Conservation (phyloP, 2,797 vertebrate genomes). For the Labeo calbasu region DNA sequence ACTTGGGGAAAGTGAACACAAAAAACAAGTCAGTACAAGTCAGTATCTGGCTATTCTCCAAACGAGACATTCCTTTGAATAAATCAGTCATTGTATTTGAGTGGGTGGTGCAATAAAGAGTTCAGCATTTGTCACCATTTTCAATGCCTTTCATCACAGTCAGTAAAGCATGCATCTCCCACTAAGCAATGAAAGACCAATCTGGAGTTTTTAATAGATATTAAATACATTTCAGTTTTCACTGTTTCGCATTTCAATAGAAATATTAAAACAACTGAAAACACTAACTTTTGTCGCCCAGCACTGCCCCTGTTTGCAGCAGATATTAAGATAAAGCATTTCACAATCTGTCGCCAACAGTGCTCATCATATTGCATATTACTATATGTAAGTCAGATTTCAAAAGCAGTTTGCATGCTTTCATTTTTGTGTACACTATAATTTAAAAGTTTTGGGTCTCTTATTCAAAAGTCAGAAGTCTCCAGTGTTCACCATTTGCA, state of each 20-base stretch:
- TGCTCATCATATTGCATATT: background rate
- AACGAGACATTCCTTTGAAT: slow-evolving; percentile 59
- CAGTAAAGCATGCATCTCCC: background rate
- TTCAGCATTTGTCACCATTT: slow-evolving; percentile 50
- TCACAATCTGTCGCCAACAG: background rate
- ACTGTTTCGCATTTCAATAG: background rate
- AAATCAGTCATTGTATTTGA: slow-evolving; percentile 63
- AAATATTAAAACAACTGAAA: background rate
- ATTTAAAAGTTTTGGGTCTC: background rate
- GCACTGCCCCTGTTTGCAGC: background rate
- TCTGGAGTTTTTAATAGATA: background rate
- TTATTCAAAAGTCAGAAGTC: background rate
- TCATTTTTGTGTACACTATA: background rate
- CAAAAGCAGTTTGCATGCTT: background rate
- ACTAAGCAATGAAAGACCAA: background rate
- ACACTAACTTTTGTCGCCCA: no score
- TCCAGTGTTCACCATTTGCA: background rate
- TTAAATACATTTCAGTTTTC: slow-evolving; percentile 2
- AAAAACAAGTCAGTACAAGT: slow-evolving; percentile 51
- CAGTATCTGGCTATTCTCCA: slow-evolving; percentile 58
- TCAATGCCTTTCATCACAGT: slow-evolving; percentile 35
- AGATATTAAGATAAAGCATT: background rate
- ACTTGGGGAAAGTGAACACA: slow-evolving; percentile 32
- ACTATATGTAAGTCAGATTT: background rate
- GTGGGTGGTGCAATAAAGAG: slow-evolving; percentile 45